phyloP scores from a whole-genome alignment of 2,113 vertebrate genomes.

The Apteryx mantelli region DNA sequence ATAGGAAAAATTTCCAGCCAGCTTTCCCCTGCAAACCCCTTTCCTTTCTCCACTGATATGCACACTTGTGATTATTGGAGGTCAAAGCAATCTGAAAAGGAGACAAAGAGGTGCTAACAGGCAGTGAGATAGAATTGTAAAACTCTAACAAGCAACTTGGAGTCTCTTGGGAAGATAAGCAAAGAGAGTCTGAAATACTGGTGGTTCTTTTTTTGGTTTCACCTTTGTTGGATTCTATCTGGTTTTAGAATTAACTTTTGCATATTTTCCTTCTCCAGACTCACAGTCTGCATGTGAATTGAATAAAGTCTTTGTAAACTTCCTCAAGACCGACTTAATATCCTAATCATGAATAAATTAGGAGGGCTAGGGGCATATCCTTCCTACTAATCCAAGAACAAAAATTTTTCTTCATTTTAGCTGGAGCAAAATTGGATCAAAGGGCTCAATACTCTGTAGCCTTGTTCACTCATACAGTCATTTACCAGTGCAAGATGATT shows the following conservation, averaged over 20 bases:
- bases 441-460: not conserved
- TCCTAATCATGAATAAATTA: not conserved
- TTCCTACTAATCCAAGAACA: not conserved
- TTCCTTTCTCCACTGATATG: not conserved
- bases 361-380: not conserved
- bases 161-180: not conserved
- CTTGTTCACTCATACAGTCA: not conserved
- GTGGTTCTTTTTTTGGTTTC: not conserved
- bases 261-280: not conserved
- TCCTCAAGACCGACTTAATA: not conserved
- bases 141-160: not conserved
- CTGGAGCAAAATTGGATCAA: not conserved
- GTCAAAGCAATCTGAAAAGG: not conserved
- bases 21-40: rapidly evolving
- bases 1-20: not conserved
- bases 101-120: not conserved
- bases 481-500: not conserved
- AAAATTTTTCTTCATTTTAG: not conserved
- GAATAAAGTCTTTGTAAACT: not conserved
- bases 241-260: not conserved
- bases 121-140: not conserved
- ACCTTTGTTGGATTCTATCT: not conserved
- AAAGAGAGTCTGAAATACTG: not conserved
- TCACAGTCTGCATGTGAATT: not conserved
- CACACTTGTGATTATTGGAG: not conserved